phyloP scores from a whole-genome alignment of 2,888 invertebrate genomes.

The Willowsia nigromaculata region DNA sequence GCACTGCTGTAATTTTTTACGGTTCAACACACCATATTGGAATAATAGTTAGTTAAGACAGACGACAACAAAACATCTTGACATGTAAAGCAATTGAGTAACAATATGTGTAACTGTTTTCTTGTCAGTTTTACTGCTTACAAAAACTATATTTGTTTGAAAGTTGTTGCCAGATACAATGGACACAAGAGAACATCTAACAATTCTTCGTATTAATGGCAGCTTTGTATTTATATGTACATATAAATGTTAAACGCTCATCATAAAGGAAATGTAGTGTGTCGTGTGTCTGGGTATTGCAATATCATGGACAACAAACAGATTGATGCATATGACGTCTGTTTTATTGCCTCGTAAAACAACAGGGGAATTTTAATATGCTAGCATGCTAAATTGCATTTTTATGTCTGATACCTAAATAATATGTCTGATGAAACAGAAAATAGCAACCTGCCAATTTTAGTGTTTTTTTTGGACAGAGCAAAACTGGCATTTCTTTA shows the following conservation, averaged over 20 bases:
- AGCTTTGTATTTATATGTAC: neutral
- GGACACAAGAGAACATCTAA: neutral
- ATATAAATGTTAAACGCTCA: neutral
- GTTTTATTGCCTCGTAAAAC: constrained; percentile 31
- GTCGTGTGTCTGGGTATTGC: too few relatives aligned
- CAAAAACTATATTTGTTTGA: neutral
- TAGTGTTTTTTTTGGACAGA: too few relatives aligned
- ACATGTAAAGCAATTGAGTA: neutral
- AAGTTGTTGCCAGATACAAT: neutral
- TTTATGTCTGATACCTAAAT: neutral
- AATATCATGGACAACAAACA: neutral
- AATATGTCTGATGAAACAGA: neutral
- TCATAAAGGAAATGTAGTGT: neutral
- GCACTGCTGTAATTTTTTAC: neutral
- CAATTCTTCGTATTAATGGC: too few relatives aligned
- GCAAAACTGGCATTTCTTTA: too few relatives aligned
- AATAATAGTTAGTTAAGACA: neutral
- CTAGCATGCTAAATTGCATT: constrained; percentile 25
- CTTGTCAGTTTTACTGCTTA: neutral
- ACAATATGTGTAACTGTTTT: neutral
- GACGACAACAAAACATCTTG: constrained; percentile 3
- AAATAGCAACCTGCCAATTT: neutral
- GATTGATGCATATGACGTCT: constrained; percentile 30
- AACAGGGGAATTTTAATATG: constrained; percentile 26
- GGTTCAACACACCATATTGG: constrained; percentile 1